Evolutionary conservation across 2,888 invertebrate genomes (phyloP).

Genomic region (Drosophila flavopinicola): DNA sequence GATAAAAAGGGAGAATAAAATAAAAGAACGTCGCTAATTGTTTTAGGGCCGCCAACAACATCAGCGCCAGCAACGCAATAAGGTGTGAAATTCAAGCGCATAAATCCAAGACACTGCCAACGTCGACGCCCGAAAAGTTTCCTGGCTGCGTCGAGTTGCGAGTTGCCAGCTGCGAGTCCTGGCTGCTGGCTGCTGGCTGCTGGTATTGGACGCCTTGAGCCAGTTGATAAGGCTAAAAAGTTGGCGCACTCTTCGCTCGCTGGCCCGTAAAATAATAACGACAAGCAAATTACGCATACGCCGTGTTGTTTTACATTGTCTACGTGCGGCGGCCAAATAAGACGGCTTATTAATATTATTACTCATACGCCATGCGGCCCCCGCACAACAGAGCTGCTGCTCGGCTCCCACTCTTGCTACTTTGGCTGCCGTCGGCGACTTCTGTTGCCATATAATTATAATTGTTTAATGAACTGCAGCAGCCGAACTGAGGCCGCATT

Average conservation of each 20-base stretch:
- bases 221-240: slow-evolving; percentile 59
- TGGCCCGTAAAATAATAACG: slow-evolving; percentile 67
- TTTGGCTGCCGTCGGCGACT: slow-evolving; percentile 32
- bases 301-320: slow-evolving; percentile 68
- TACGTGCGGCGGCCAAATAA: slow-evolving; percentile 53
- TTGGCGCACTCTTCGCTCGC: slow-evolving; percentile 35
- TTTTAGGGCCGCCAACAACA: slow-evolving; percentile 61
- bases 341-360: slow-evolving; percentile 69
- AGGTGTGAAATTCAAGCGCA: slow-evolving; percentile 78
- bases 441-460: slow-evolving; percentile 66
- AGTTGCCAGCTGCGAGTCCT: too few relatives aligned
- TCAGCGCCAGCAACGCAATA: slow-evolving; percentile 53
- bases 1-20: slow-evolving; percentile 3
- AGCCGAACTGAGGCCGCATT: too few relatives aligned
- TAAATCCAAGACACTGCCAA: slow-evolving; percentile 54
- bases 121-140: slow-evolving; percentile 35
- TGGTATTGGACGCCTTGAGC: slow-evolving; percentile 31
- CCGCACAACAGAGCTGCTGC: slow-evolving; percentile 1
- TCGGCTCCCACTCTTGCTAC: neutral
- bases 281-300: slow-evolving; percentile 74
- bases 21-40: slow-evolving; percentile 65
- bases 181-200: neutral
- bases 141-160: slow-evolving; percentile 17
- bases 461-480: slow-evolving; percentile 69
- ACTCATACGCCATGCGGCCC: slow-evolving; percentile 60